Base-by-base conservation (phyloP, 1,140 invertebrate genomes). In the Nebria ingens region DNA sequence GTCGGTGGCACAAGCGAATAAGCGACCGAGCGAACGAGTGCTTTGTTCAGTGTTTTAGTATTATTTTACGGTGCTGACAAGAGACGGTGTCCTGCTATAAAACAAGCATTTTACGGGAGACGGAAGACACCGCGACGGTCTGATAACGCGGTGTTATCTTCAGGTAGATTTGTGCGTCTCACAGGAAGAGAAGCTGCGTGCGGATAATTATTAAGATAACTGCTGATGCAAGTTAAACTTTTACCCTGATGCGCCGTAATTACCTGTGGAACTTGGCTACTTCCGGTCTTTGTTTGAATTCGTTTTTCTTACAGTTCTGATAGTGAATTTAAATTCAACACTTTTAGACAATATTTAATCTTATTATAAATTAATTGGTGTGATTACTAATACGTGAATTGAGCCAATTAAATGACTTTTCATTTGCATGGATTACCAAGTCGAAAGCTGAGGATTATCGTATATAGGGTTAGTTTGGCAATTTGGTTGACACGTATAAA, bases 161-260 rank as follows among this genome's bases (percentile, higher is more conserved):
- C 6, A 6, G n/a, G n/a, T n/a, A 34, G 25, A n/a, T n/a, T n/a
- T n/a, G 52, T 23, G 22, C 45, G 52, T 23, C 58, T 57, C 55
- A 59, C 59, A 57, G 53, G 50, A 52, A 54, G 59, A 57, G 59
- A 58, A 55, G 56, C 56, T 51, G 54, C 59, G 56, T 53, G 55
- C 58, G 55, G 56, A 55, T 58, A 60, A 62, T 62, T 62, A 62
- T 62, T 59, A 60, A 60, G 56, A 59, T 58, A 57, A 54, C 61
- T 34, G 56, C 29, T 50, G 51, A 60, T 60, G 56, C 21, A 45
- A 51, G 56, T 62, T 58, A 60, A 62, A 49, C 56, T 60, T 62
- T 62, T 62, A 62, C 59, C 55, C 54, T 34, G n/a, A n/a, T n/a
- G 55, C 38, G 29, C 51, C 49, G 60, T 60, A 62, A 62, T 53